Conservation (phyloP, 2,113 vertebrate genomes). For the Tragulus kanchil region DNA sequence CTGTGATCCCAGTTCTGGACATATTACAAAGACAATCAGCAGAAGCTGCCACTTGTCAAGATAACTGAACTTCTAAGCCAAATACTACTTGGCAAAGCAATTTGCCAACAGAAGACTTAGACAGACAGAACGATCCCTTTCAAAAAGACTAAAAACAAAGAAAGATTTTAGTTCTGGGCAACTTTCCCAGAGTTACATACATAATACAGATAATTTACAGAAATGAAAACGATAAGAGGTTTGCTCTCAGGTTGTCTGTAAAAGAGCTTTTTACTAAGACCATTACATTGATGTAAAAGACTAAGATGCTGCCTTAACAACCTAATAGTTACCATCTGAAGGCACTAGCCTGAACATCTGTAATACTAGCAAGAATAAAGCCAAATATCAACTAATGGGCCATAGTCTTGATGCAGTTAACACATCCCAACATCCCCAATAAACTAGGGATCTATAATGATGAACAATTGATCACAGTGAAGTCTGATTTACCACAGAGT, state of each 20-base stretch:
- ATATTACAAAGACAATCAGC: neutral
- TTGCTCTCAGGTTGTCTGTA: neutral
- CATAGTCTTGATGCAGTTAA: neutral
- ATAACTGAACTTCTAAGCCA: conserved; percentile 14
- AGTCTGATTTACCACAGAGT: neutral
- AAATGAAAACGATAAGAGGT: conserved; percentile 25
- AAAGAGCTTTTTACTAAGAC: neutral
- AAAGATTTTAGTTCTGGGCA: neutral
- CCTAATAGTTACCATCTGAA: neutral
- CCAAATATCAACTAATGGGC: neutral
- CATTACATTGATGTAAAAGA: conserved; percentile 1
- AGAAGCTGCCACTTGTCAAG: conserved; percentile 33
- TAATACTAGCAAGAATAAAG: neutral
- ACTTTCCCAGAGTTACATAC: neutral
- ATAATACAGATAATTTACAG: neutral
- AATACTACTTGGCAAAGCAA: neutral
- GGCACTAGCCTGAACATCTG: neutral
- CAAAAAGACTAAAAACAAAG: neutral
- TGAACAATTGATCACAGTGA: neutral
- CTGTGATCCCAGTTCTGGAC: neutral
- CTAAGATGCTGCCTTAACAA: neutral
- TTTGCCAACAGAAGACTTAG: conserved; percentile 38
- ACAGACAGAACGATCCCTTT: neutral
- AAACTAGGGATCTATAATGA: conserved; percentile 1
- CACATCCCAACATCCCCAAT: neutral